Percentiles rank a stretch among this genome's conserved stretches.
These are phyloP conservation scores for Drosophila neonasuta DNA, from an alignment of 2,888 invertebrate species.

Conservation along the genomic window DNA sequence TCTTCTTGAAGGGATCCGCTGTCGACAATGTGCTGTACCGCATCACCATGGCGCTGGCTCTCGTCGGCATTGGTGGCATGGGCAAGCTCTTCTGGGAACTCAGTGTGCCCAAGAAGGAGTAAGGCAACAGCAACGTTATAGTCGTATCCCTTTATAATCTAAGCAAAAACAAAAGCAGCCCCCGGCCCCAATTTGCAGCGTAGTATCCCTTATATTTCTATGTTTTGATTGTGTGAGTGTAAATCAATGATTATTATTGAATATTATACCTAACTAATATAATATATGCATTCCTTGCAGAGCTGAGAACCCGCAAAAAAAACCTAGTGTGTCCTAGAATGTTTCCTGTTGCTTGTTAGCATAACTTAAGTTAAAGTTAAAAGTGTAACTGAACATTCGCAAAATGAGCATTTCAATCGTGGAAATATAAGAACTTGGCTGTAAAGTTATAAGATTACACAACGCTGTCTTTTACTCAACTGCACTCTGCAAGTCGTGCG, in stretches of 20 bases:
- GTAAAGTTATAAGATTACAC: constrained; percentile 48
- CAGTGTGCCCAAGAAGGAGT: constrained; percentile 71
- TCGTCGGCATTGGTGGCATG: constrained; percentile 81
- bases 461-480: constrained; percentile 20
- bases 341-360: constrained; percentile 50
- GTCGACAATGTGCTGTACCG: constrained; percentile 83
- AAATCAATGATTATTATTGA: not conserved
- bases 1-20: constrained; percentile 83
- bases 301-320: constrained; percentile 21
- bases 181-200: constrained; percentile 52
- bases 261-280: not conserved
- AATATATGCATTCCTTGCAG: constrained; percentile 41
- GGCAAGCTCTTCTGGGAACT: constrained; percentile 78
- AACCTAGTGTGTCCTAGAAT: constrained; percentile 36
- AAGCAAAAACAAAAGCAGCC: constrained; percentile 51
- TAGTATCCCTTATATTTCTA: constrained; percentile 68
- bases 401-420: constrained; percentile 74
- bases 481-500: not conserved
- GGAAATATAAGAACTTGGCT: constrained; percentile 76
- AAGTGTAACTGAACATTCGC: constrained; percentile 59
- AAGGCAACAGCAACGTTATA: constrained; percentile 40
- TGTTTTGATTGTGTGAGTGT: constrained; percentile 65
- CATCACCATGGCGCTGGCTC: constrained; percentile 80
- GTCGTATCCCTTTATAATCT: constrained; percentile 42
- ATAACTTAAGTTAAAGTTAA: constrained; percentile 49